Conservation (phyloP, 2,113 vertebrate genomes). For the Ifrita kowaldi region DNA sequence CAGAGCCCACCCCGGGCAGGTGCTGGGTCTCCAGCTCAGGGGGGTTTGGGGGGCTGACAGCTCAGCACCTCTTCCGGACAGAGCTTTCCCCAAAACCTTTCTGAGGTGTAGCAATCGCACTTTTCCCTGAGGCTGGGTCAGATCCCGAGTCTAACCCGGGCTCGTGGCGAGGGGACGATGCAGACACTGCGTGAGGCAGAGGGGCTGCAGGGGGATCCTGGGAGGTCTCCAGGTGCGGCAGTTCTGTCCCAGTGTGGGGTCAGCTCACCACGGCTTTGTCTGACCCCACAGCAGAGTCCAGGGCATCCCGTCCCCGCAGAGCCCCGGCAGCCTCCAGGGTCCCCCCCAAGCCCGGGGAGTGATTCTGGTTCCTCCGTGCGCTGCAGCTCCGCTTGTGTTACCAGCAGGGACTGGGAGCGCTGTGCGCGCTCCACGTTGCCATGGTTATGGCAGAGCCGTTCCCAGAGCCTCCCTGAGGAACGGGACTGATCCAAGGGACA, state of each 20-base stretch:
- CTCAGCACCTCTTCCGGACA: not conserved
- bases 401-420: not conserved
- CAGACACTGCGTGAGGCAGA: not conserved
- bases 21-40: not conserved
- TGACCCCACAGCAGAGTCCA: not conserved
- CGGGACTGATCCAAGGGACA: not conserved
- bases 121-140: too few relatives aligned
- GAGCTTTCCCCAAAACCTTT: rapidly evolving
- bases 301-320: not conserved
- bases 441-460: not conserved
- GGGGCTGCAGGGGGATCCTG: not conserved
- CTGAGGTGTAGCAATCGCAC: not conserved
- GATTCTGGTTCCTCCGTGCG: not conserved
- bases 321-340: not conserved
- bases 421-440: not conserved
- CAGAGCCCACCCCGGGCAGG: not conserved
- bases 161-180: not conserved
- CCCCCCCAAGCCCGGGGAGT: not conserved
- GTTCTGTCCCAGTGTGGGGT: not conserved
- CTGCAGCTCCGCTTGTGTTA: not conserved
- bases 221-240: not conserved
- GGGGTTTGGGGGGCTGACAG: not conserved
- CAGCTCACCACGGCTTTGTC: not conserved
- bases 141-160: not conserved
- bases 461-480: not conserved